Percentiles rank a stretch among this genome's conserved stretches.
Evolutionary conservation across 2,113 vertebrate species (phyloP).

Genomic region (Ameiurus melas): DNA sequence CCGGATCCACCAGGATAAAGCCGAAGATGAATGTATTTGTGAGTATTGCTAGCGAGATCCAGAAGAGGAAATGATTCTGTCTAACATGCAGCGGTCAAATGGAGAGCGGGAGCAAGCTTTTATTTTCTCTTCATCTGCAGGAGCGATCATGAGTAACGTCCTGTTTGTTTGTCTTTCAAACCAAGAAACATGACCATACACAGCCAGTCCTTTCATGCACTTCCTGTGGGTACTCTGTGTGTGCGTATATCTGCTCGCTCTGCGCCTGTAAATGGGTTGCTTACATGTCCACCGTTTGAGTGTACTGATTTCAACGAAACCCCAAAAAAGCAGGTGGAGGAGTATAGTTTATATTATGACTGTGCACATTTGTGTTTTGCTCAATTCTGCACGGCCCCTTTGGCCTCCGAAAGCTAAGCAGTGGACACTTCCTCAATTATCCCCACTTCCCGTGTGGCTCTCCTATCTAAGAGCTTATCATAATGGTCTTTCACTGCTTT

Average conservation of each 20-base stretch:
- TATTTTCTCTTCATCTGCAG: constrained; percentile 1
- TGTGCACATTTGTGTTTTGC: background rate
- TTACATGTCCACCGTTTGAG: constrained; percentile 6
- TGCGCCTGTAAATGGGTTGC: constrained; percentile 58
- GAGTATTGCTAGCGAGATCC: constrained; percentile 6
- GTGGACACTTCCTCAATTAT: constrained; percentile 39
- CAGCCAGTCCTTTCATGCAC: constrained; percentile 35
- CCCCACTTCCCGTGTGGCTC: constrained; percentile 22
- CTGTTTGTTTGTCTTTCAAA: constrained; percentile 54
- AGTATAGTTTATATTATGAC: background rate
- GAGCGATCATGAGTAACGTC: constrained; percentile 33
- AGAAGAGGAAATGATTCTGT: constrained; percentile 36
- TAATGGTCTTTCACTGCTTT: background rate
- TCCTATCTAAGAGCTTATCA: constrained; percentile 25
- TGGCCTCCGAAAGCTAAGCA: constrained; percentile 27
- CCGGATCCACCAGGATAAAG: background rate
- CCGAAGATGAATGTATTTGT: background rate
- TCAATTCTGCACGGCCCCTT: background rate
- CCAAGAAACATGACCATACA: constrained; percentile 28
- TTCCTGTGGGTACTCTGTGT: constrained; percentile 24
- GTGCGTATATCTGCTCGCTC: constrained; percentile 38
- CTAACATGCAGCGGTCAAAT: constrained; percentile 33
- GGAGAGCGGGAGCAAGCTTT: background rate
- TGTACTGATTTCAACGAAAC: constrained; percentile 18
- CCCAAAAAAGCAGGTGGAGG: constrained; percentile 4